Percentiles rank a stretch among this genome's conserved stretches.
phyloP scores from a whole-genome alignment of 1,140 invertebrate species.

The Meloidogyne hapla region DNA sequence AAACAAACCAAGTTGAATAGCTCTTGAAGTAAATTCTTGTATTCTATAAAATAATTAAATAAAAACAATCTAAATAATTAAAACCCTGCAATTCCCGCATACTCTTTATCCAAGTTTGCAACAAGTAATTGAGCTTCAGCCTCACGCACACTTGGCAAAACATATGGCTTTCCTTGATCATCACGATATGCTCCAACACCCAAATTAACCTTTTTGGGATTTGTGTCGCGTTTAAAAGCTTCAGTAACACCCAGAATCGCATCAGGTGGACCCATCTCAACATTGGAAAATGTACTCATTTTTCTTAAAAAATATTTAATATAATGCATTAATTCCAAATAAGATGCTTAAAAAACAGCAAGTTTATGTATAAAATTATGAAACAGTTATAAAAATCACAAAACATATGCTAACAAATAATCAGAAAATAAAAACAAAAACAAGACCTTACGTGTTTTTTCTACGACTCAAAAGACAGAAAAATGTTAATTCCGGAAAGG shows the following conservation, averaged over 20 bases:
- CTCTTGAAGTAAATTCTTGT: conserved; percentile 65
- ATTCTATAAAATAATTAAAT: conserved; percentile 24
- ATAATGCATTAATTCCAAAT: too few species aligned
- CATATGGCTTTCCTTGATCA: conserved; percentile 72
- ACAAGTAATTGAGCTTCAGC: conserved; percentile 76
- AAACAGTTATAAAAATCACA: too few species aligned
- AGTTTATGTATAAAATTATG: too few species aligned
- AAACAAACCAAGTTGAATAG: conserved; percentile 70
- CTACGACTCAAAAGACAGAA: too few species aligned
- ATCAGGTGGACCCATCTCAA: conserved; percentile 89
- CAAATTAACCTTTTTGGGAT: conserved; percentile 94
- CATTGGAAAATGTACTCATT: conserved; percentile 64
- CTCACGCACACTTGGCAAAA: conserved; percentile 66
- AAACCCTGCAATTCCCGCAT: conserved; percentile 83
- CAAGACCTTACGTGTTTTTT: too few species aligned
- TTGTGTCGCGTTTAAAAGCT: conserved; percentile 84
- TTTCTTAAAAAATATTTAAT: not conserved
- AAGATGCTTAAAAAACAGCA: too few species aligned
- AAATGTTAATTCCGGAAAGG: too few species aligned
- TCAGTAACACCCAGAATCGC: conserved; percentile 91
- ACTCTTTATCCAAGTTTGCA: conserved; percentile 87
- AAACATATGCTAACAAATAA: too few species aligned
- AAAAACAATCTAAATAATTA: conserved; percentile 68
- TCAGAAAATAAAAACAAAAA: too few species aligned
- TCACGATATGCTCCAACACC: conserved; percentile 96